Evolutionary conservation across 2,888 invertebrate species (phyloP), one percentile per base, ranked within the genome.

Genomic region (Agrotis ipsilon): DNA sequence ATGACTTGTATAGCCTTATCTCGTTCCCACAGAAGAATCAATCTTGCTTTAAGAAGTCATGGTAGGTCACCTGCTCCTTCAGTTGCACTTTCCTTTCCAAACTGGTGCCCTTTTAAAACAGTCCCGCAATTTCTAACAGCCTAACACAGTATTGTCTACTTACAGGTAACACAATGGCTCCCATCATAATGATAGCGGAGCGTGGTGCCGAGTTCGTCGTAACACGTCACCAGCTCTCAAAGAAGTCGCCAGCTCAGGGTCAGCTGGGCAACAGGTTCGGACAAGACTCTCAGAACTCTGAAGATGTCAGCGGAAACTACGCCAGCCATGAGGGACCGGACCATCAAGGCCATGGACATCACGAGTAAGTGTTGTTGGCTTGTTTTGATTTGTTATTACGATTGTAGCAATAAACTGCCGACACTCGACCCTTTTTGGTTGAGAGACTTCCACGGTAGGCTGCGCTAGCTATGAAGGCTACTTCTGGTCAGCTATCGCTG

Each of bases 131-230:
- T 24, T 39, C 39, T 39, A 39, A 11, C 39, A 39, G 11, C 6
- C 39, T 39, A 39, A 39, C 9, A 39, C 39, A 39, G 2, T 39
- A 18, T 2, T 16, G 60, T 14, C 7, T 13, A n/a, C 39, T 5
- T n/a, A 86, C 91, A 90, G 96, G 96, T 4, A 97, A 97, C 86
- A 97, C 97, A 2, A 97, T 96, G 46, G 97, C 96, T 0, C 96
- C 97, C 0, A 92, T 94, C 0, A 96, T 97, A 82, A 97, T 97
- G 97, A 95, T 97, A 83, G 97, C 96, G 0, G 97, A 97, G 79
- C 94, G 96, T 45, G 97, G 93, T 0, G 94, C 97, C 0, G 94
- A 96, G 72, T 97, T 97, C 86, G 91, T 97, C 60, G 92, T 93
- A 67, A 92, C 91, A 2, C 92, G 95, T 2, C 96, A 97, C 74